Base-by-base conservation (phyloP, 2,888 invertebrate genomes). In the Chrysolina oricalcia region DNA sequence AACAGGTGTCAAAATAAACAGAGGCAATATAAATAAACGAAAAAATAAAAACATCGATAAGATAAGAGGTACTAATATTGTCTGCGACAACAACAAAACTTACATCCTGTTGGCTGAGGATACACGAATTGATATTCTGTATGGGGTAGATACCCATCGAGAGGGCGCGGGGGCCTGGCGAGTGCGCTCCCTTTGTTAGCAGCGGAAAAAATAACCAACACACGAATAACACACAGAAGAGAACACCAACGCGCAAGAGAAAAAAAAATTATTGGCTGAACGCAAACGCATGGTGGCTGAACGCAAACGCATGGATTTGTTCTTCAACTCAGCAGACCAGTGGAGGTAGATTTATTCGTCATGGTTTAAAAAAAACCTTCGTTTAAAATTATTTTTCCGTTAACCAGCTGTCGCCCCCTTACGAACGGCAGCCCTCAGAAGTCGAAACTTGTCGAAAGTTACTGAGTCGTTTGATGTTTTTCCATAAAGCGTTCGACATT, bases 71-170 rank as follows among this genome's bases (percentile, higher is more conserved):
- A 59, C 17, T 40, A 72, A 48, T 53, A 50, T 53, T 19, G 8
- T 8, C 19, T 1, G 10, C 11, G 10, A 53, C 21, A 53, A 21
- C 40, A 69, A 21, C 21, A 27, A 80, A 91, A 94, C 96, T 97
- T 96, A 97, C 97, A 92, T 96, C 95, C 90, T 95, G 93, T 90
- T 93, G 94, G 91, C 93, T 93, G 89, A 95, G 93, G 90, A 96
- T 95, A 91, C 93, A 93, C 89, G 96, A 96, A 91, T 94, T 93
- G 91, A 97, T 92, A 91, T 93, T 93, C 92, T 96, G 95, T 90
- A 96, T 94, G 89, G 96, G 96, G 91, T 94, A 97, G 89, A 95
- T 93, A 87, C 97, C 97, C 95, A 96, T 95, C 86, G 96, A 95
- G 86, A 95, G 93, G 89, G 94, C 94, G 89, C 96, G 94, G 90